These are phyloP conservation scores for Ditula angustiorana DNA, from an alignment of 2,888 invertebrate species.

Conservation along the genomic window DNA sequence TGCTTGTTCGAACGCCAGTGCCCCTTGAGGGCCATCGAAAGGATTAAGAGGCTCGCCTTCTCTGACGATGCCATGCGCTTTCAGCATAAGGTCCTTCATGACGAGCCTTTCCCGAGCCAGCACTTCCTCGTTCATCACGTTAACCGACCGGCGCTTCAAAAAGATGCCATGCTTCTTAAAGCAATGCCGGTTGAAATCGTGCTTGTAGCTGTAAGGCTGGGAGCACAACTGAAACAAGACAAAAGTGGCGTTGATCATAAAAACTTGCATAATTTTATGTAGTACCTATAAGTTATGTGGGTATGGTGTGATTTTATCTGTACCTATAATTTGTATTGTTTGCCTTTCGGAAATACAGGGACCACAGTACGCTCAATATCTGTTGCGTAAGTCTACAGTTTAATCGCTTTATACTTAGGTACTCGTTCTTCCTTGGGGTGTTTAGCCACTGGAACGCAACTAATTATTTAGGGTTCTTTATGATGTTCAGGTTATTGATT, in stretches of 20 bases:
- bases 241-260: too few relatives aligned
- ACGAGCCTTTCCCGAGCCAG: conserved; percentile 59
- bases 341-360: too few relatives aligned
- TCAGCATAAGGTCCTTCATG: conserved; percentile 60
- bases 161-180: conserved; percentile 73
- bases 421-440: too few relatives aligned
- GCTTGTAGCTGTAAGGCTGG: conserved; percentile 75
- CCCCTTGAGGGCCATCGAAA: conserved; percentile 62
- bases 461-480: too few relatives aligned
- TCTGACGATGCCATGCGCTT: conserved; percentile 53
- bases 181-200: conserved; percentile 73
- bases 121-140: conserved; percentile 69
- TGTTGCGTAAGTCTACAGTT: too few relatives aligned
- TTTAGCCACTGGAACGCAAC: too few relatives aligned
- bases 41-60: conserved; percentile 58
- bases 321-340: too few relatives aligned
- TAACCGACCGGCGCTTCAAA: conserved; percentile 61
- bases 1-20: conserved; percentile 59
- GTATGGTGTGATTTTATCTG: too few relatives aligned
- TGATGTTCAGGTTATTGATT: too few relatives aligned
- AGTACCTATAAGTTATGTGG: too few relatives aligned
- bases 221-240: conserved; percentile 67
- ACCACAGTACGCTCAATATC: too few relatives aligned
- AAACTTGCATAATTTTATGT: not conserved
- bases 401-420: too few relatives aligned